Evolutionary conservation across 2,888 invertebrate species (phyloP), one percentile per base, ranked within the genome.

Genomic region (Aleiodes testaceus): DNA sequence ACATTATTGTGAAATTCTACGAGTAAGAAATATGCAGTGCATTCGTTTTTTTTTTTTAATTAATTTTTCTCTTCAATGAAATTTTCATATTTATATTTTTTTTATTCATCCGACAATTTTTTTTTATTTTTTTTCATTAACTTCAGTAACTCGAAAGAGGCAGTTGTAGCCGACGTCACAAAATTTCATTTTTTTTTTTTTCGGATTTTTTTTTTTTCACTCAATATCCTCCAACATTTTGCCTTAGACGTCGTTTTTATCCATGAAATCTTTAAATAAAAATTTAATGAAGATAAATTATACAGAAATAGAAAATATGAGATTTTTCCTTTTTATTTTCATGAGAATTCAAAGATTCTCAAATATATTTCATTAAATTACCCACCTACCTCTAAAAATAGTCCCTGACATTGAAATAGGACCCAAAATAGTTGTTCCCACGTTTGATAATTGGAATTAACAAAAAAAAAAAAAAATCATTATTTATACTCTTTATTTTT

Each of bases 111-210:
- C 36, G 36, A 36, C 36, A 3, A 9, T 72, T 66, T 65, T 52
- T 55, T 63, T 61, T n/a, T n/a, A n/a, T n/a, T n/a, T n/a, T n/a
- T n/a, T n/a, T n/a, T n/a, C 36, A 52, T 52, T 63, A 72, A 64
- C n/a, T 67, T 69, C 74, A 72, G 72, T 77, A 70, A 78, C 74
- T 75, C 74, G 77, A 80, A 79, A 79, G 77, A 80, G 80, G 79
- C 80, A 80, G 79, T 80, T 70, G 73, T 79, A 79, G 76, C 74
- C 74, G 74, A 76, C 76, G 75, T 70, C 74, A 55, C 16, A 52
- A 59, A 20, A 16, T 69, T n/a, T 73, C 30, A 65, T 66, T 47
- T 45, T 73, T 49, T 61, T 66, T 68, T 64, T 20, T 18, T 67
- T 69, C n/a, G n/a, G n/a, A 50, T 73, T 49, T 61, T 66, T 68